Conservation (phyloP, 2,888 invertebrate species). For the Eupithecia tripunctaria region DNA sequence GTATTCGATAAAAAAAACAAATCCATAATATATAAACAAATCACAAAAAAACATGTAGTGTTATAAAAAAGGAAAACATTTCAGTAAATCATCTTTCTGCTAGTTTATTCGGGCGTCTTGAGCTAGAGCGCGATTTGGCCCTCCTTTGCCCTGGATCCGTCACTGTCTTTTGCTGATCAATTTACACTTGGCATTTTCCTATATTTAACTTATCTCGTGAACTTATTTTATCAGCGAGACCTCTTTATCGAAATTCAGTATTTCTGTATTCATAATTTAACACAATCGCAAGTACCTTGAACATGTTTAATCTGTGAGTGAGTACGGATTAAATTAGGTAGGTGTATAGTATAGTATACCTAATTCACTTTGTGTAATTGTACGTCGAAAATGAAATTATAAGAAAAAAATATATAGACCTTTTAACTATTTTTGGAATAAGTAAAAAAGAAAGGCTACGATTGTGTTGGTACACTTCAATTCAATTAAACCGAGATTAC, state of each 20-base stretch:
- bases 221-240: slow-evolving; percentile 75
- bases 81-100: background rate
- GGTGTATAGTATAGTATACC: background rate
- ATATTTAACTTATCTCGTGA: slow-evolving; percentile 78
- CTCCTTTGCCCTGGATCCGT: background rate
- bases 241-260: slow-evolving; percentile 73
- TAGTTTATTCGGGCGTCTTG: background rate
- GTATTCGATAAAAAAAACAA: too few species aligned
- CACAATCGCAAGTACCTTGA: slow-evolving; percentile 56
- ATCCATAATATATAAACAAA: background rate
- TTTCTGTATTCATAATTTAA: slow-evolving; percentile 56
- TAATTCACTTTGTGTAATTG: background rate
- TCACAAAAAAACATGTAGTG: background rate
- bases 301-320: slow-evolving; percentile 23
- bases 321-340: background rate
- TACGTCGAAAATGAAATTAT: background rate
- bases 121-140: background rate
- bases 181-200: slow-evolving; percentile 69
- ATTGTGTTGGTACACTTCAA: background rate
- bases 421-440: background rate
- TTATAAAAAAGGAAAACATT: background rate
- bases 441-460: background rate
- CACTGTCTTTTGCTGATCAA: slow-evolving; percentile 38
- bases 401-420: background rate
- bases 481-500: background rate